A percentile compares a stretch with the other conserved stretches of the same genome.
These are phyloP conservation scores for Tupaia chinensis DNA, from an alignment of 2,113 vertebrate genomes.

Conservation along the genomic window DNA sequence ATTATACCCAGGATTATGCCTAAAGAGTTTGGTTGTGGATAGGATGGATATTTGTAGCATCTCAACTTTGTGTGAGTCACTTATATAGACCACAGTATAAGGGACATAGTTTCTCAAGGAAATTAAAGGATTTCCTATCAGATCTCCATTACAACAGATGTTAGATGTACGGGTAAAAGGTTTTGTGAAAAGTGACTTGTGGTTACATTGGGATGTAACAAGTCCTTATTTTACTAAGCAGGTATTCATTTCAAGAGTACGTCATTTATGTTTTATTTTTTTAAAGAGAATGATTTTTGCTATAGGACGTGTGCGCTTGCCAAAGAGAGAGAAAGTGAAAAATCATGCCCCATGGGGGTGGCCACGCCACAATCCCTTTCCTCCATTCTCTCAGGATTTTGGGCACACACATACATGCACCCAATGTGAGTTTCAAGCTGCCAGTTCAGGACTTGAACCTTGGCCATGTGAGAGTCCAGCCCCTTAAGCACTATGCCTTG, in stretches of 20 bases:
- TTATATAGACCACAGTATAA: neutral
- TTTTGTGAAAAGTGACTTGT: constrained; percentile 35
- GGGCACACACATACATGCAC: too few species aligned
- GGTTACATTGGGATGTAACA: neutral
- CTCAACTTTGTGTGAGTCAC: constrained; percentile 15
- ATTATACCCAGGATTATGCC: constrained; percentile 53
- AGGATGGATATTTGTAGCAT: constrained; percentile 44
- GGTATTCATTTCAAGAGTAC: constrained; percentile 42
- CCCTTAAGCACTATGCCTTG: too few species aligned
- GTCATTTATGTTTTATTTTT: too few species aligned
- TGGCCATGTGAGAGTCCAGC: too few species aligned
- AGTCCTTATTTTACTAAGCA: constrained; percentile 39
- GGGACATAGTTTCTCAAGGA: constrained; percentile 60
- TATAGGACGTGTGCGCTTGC: too few species aligned
- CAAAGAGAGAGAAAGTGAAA: too few species aligned
- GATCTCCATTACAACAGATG: constrained; percentile 49
- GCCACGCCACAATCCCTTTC: too few species aligned
- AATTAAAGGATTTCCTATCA: constrained; percentile 66
- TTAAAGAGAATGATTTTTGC: too few species aligned
- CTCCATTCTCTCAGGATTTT: too few species aligned
- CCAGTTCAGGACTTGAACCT: too few species aligned
- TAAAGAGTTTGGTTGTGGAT: constrained; percentile 33
- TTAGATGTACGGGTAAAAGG: constrained; percentile 39
- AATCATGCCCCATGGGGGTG: too few species aligned
- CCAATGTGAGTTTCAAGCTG: too few species aligned